phyloP scores from a whole-genome alignment of 2,888 invertebrate species.

The Schizaphis graminum region DNA sequence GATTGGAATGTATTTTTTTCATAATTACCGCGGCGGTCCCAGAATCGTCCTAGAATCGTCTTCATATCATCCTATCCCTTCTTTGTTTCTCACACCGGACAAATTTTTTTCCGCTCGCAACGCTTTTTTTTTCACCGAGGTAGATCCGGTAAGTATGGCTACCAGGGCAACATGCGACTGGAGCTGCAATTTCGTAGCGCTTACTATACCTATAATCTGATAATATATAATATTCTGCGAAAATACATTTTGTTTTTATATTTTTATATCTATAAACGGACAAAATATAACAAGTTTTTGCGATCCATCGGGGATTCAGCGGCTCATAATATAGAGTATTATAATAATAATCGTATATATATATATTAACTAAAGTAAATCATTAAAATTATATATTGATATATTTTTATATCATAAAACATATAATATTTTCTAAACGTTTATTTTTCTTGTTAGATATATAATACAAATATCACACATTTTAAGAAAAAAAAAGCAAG shows the following conservation, averaged over 20 bases:
- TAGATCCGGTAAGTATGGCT: slow-evolving; percentile 16
- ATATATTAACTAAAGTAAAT: too few species aligned
- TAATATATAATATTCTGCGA: neutral
- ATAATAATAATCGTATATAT: too few species aligned
- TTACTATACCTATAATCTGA: neutral
- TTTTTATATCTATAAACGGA: neutral
- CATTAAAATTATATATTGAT: too few species aligned
- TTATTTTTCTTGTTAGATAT: too few species aligned
- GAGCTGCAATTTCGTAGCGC: neutral
- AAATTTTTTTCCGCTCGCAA: neutral
- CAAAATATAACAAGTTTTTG: neutral
- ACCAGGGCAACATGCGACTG: slow-evolving; percentile 24
- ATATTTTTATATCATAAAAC: too few species aligned
- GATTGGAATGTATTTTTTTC: neutral
- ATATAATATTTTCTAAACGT: too few species aligned
- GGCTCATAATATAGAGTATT: too few species aligned
- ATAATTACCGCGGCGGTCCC: neutral
- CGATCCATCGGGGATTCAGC: neutral
- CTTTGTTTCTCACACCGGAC: neutral
- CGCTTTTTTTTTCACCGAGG: slow-evolving; percentile 38
- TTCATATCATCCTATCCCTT: neutral
- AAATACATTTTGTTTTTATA: neutral
- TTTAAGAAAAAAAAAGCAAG: too few species aligned
- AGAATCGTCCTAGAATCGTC: neutral
- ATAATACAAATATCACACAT: too few species aligned